Evolutionary conservation across 2,888 invertebrate species (phyloP).

Genomic region (Lymantria monacha): DNA sequence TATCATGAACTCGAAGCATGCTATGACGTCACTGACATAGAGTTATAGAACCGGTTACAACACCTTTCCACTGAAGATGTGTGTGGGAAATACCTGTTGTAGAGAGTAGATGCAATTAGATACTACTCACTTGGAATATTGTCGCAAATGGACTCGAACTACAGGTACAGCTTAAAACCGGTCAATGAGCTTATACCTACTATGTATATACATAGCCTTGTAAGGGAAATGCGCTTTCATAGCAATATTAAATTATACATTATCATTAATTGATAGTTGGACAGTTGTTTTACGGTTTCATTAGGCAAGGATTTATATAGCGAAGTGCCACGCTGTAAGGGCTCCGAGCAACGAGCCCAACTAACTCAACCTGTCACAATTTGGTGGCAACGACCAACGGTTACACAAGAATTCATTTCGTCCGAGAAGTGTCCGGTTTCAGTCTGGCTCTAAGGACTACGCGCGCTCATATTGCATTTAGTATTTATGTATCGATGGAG

Average conservation of each 20-base stretch:
- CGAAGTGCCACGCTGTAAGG: constrained; percentile 19
- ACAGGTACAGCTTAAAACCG: constrained; percentile 21
- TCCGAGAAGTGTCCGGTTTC: constrained; percentile 78
- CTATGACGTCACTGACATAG: constrained; percentile 49
- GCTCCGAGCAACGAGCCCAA: constrained; percentile 4
- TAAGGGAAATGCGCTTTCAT: constrained; percentile 40
- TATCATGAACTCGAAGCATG: constrained; percentile 42
- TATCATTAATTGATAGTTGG: background rate
- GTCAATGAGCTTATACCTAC: constrained; percentile 29
- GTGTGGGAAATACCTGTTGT: constrained; percentile 57
- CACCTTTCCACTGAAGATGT: constrained; percentile 52
- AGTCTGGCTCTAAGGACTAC: constrained; percentile 65
- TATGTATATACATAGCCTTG: constrained; percentile 15
- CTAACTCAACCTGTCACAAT: constrained; percentile 37
- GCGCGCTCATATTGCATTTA: constrained; percentile 70
- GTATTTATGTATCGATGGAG: constrained; percentile 76
- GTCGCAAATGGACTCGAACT: constrained; percentile 30
- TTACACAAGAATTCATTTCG: constrained; percentile 75
- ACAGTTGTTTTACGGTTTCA: constrained; percentile 46
- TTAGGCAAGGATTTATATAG: constrained; percentile 45
- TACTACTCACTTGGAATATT: constrained; percentile 33
- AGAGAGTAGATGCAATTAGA: constrained; percentile 42
- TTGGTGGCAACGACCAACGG: constrained; percentile 65
- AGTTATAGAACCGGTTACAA: constrained; percentile 51
- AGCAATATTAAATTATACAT: background rate